Percentiles rank a stretch among this genome's conserved stretches.
phyloP scores from a whole-genome alignment of 2,797 vertebrate species.

The Phalanger gymnotis region DNA sequence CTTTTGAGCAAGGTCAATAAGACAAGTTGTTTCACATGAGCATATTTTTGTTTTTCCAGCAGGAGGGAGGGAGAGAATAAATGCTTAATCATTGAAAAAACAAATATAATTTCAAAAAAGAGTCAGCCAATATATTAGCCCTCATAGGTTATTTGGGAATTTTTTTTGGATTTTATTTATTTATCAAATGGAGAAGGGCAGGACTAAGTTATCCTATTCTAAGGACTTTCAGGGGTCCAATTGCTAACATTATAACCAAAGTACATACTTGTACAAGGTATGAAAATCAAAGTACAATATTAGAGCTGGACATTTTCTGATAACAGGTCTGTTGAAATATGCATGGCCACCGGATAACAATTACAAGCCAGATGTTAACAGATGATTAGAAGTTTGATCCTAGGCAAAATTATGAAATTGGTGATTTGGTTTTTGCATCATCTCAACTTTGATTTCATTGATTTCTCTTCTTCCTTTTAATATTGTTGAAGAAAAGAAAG shows the following conservation, averaged over 20 bases:
- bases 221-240: background rate
- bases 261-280: slow-evolving; percentile 8
- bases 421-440: background rate
- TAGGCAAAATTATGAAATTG: background rate
- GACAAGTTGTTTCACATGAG: too few relatives aligned
- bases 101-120: background rate
- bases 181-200: background rate
- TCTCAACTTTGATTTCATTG: background rate
- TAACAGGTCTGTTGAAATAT: slow-evolving; percentile 61
- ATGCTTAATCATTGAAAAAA: background rate
- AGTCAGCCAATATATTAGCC: background rate
- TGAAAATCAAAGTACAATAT: slow-evolving; percentile 43
- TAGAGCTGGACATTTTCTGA: slow-evolving; percentile 27
- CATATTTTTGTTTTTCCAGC: too few relatives aligned
- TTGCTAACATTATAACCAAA: background rate
- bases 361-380: background rate
- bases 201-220: background rate
- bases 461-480: background rate
- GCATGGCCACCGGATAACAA: background rate
- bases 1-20: too few relatives aligned
- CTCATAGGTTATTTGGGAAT: background rate
- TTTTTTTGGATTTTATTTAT: background rate
- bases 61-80: background rate
- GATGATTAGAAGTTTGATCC: background rate
- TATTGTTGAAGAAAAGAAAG: slow-evolving; percentile 37